phyloP scores from a whole-genome alignment of 2,888 invertebrate species.

The Drosophila bunnanda region DNA sequence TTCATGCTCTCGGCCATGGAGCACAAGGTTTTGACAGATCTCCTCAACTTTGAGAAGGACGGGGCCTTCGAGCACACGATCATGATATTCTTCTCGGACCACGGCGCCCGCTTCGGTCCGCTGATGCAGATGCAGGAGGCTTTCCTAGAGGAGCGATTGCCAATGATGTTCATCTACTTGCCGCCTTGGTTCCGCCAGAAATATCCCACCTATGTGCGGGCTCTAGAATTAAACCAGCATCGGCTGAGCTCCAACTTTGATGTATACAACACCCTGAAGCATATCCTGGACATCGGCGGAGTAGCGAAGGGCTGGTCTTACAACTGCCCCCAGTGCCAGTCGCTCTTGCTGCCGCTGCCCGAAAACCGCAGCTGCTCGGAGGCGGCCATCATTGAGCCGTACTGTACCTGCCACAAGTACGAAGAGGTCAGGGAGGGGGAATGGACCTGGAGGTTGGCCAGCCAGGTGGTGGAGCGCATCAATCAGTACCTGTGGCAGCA shows the following conservation, averaged over 20 bases:
- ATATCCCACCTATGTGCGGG: constrained; percentile 85
- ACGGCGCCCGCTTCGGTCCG: constrained; percentile 90
- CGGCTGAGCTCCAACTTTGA: constrained; percentile 90
- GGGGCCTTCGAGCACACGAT: constrained; percentile 87
- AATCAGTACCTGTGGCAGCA: constrained; percentile 51
- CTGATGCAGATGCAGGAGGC: constrained; percentile 87
- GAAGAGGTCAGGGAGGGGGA: constrained; percentile 79
- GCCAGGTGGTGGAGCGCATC: constrained; percentile 63
- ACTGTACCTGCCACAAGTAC: constrained; percentile 89
- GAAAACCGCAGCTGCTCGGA: constrained; percentile 88
- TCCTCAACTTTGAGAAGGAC: constrained; percentile 86
- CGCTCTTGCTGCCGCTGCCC: constrained; percentile 87
- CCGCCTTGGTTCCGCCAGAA: constrained; percentile 87
- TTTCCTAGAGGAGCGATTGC: constrained; percentile 91
- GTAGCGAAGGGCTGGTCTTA: constrained; percentile 74
- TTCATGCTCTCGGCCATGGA: constrained; percentile 88
- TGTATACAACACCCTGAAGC: constrained; percentile 88
- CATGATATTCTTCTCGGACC: constrained; percentile 90
- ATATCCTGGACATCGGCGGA: constrained; percentile 85
- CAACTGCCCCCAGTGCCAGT: constrained; percentile 88
- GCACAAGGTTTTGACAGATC: constrained; percentile 86
- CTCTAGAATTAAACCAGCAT: constrained; percentile 87
- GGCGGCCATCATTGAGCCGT: constrained; percentile 88
- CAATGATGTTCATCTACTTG: constrained; percentile 88
- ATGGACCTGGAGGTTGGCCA: constrained; percentile 73